Evolutionary conservation across 2,113 vertebrate species (phyloP), one percentile per base, ranked within the genome.

Genomic region (Psittacara wagleri): DNA sequence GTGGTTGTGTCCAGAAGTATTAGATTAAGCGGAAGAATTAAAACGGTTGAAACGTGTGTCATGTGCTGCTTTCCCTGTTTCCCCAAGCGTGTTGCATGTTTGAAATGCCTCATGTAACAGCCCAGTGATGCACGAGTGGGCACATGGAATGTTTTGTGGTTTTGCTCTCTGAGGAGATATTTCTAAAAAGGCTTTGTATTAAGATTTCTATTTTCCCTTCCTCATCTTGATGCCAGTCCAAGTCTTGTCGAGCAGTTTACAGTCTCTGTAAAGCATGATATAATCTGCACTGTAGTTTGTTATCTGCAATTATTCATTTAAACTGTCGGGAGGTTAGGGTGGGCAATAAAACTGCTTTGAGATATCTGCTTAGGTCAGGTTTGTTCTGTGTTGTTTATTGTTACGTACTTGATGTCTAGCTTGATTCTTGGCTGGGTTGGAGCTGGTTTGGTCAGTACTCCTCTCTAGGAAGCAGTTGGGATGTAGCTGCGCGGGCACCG

Each of bases 401-500:
- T 51, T 25, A 51, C 2, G 5, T 70, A n/a, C n/a, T 41, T 8
- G 1, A 3, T 43, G 28, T 27, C 28, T 12, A 1, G 24, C 7
- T 49, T 13, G 37, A 3, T 67, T 37, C 25, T 20, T n/a, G 83
- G 11, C 39, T 49, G 83, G 14, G 14, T 13, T 76, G 55, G 68
- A 13, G 27, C 24, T 81, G 14, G 3, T 33, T 24, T 29, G 31
- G 31, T n/a, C 0, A 0, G 35, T 55, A 22, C 10, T 7, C 31
- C 24, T 77, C 37, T 7, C 2, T 35, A 8, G 33, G 67, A 55
- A 35, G 70, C 5, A 4, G 19, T 78, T 63, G 24, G 49, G 29
- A 10, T 48, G 27, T 6, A 43, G 62, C 55, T 79, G 17, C 3
- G 0, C 1, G 9, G 17, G 17, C 29, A 18, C 23, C 5, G 0